Evolutionary conservation across 2,888 invertebrate species (phyloP), one percentile per base, ranked within the genome.

Genomic region (Athetis lepigone): DNA sequence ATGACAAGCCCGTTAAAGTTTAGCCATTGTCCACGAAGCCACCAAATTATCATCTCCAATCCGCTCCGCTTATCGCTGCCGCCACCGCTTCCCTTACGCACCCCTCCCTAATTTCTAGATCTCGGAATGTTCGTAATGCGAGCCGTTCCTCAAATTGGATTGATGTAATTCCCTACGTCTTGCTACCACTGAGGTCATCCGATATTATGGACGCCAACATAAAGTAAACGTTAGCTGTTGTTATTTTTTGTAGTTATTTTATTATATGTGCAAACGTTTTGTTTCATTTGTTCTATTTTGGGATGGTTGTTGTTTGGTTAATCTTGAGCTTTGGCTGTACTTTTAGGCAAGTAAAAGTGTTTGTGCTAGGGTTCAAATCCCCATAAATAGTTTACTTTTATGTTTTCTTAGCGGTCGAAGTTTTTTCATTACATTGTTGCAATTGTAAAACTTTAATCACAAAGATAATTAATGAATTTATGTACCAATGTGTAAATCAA

Each of bases 111-210:
- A 89, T 90, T 88, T 88, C 87, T 83, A 84, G 86, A 87, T 86
- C 86, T 84, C 82, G 84, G 85, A 88, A 90, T 86, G 88, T 83
- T 81, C 85, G 90, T 91, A 91, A 92, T 90, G 88, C 77, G 88
- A 89, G 85, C 83, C 89, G 85, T 91, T 89, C 79, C 87, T 90
- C 86, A 92, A 92, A 93, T 93, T 93, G 92, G 92, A 93, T 93
- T 92, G 91, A 90, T 91, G 92, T 92, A 89, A 92, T 92, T 90
- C 88, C 83, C 82, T 81, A 80, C 80, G 84, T 88, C 83, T 84
- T 85, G 88, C 84, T 80, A 78, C 75, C 87, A 46, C 40, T 21
- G 64, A 75, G 84, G 84, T 83, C 85, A 81, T 85, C 75, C 79
- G 76, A 86, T 88, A 88, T 89, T 88, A 88, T 85, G 81, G 86